A percentile compares a stretch with the other conserved stretches of the same genome.
Conservation (phyloP, 2,888 invertebrate species). For the Caenorhabditis sp. region DNA sequence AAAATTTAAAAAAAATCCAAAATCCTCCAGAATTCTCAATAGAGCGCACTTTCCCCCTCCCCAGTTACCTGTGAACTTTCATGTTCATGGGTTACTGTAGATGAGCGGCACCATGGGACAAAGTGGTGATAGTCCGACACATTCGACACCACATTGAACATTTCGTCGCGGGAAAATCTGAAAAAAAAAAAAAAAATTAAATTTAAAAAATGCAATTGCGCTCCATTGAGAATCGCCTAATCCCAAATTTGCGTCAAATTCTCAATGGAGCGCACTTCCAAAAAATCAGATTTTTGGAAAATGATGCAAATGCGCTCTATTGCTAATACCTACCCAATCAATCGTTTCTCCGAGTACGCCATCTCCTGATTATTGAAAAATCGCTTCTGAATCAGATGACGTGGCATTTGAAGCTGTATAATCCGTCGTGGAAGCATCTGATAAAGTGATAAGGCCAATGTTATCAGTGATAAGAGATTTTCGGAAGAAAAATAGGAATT, state of each 20-base stretch:
- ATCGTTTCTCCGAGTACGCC: slow-evolving; percentile 75
- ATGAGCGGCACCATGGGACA: slow-evolving; percentile 78
- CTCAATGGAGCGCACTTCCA: too few relatives aligned
- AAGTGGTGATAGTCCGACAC: slow-evolving; percentile 78
- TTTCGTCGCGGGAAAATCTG: slow-evolving; percentile 78
- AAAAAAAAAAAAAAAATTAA: not conserved
- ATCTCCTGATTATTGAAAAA: slow-evolving; percentile 60
- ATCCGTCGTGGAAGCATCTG: slow-evolving; percentile 38
- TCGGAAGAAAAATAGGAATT: not conserved
- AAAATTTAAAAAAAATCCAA: too few relatives aligned
- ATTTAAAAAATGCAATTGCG: not conserved
- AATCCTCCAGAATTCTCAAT: too few relatives aligned
- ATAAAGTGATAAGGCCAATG: not conserved
- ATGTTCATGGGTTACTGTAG: slow-evolving; percentile 63
- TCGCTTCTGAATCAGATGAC: slow-evolving; percentile 25
- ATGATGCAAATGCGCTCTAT: not conserved
- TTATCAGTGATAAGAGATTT: not conserved
- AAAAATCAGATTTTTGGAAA: not conserved
- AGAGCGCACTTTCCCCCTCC: too few relatives aligned
- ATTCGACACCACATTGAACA: slow-evolving; percentile 78
- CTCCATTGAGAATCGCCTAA: not conserved
- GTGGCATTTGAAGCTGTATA: too few relatives aligned
- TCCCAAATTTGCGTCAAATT: too few relatives aligned
- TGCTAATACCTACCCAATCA: slow-evolving; percentile 70
- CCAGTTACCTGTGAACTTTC: slow-evolving; percentile 62